These are phyloP conservation scores for Clamator glandarius DNA, from an alignment of 2,797 vertebrate genomes.

Conservation along the genomic window DNA sequence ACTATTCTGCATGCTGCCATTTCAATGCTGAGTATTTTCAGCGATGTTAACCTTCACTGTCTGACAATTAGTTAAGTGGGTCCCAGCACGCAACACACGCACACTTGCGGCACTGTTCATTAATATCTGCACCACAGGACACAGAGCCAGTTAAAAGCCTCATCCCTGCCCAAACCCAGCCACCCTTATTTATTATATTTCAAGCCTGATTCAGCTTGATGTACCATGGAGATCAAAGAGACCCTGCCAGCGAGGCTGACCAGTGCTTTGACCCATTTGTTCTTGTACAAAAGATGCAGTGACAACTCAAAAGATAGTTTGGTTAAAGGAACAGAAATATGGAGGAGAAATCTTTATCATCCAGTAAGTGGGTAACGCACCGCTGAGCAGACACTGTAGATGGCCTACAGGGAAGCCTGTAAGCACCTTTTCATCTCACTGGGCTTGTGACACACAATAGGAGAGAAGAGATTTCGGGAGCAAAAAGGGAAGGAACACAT, in stretches of 20 bases:
- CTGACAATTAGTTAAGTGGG: constrained; percentile 47
- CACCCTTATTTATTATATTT: constrained; percentile 38
- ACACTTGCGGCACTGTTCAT: constrained; percentile 2
- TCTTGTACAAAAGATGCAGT: constrained; percentile 23
- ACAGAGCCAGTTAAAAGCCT: constrained; percentile 31
- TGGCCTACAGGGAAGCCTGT: constrained; percentile 46
- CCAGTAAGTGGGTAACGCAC: constrained; percentile 30
- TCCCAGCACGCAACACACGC: neutral
- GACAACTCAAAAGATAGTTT: constrained; percentile 55
- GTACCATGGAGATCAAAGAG: constrained; percentile 51
- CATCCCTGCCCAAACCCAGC: constrained; percentile 36
- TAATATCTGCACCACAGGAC: constrained; percentile 43
- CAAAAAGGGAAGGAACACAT: constrained; percentile 59
- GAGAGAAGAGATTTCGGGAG: constrained; percentile 6
- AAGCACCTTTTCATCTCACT: constrained; percentile 64
- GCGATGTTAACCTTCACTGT: neutral
- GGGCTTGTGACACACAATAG: constrained; percentile 45
- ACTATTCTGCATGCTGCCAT: neutral
- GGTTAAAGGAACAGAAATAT: constrained; percentile 70
- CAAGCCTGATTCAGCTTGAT: constrained; percentile 56
- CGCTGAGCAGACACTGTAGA: constrained; percentile 55
- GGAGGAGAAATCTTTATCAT: constrained; percentile 60
- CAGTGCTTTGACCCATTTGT: constrained; percentile 39
- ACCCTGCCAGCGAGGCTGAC: constrained; percentile 17
- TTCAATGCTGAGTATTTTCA: neutral